These are phyloP conservation scores for Hyposoter didymator DNA, from an alignment of 2,888 invertebrate species.

Conservation along the genomic window DNA sequence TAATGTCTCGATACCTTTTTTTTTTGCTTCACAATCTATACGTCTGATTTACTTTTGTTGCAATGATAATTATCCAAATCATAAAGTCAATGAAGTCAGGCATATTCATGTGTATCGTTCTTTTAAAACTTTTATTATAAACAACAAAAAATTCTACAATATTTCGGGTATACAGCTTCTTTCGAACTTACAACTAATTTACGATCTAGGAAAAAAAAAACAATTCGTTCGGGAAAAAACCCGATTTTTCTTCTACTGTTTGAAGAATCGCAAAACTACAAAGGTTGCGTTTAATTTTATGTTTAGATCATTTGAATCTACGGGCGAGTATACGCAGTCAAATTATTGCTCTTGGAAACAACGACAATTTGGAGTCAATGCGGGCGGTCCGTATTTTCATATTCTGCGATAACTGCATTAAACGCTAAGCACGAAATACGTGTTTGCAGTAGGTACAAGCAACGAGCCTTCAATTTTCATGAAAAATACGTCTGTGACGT, in stretches of 20 bases:
- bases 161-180: conserved; percentile 43
- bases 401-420: neutral
- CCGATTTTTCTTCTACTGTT: conserved; percentile 15
- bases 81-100: neutral
- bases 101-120: conserved; percentile 3
- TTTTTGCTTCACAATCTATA: neutral
- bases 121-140: conserved; percentile 60
- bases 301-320: conserved; percentile 24
- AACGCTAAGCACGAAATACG: neutral
- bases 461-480: neutral
- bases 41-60: neutral
- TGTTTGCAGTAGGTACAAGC: neutral
- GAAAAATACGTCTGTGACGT: neutral
- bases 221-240: conserved; percentile 26
- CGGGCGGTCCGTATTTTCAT: neutral
- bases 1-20: conserved; percentile 7
- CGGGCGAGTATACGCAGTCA: conserved; percentile 18
- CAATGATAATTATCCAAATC: neutral
- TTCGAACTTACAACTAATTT: conserved; percentile 32
- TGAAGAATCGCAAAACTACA: conserved; percentile 23
- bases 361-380: conserved; percentile 37
- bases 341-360: conserved; percentile 62
- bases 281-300: conserved; percentile 8
- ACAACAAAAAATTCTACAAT: conserved; percentile 57
- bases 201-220: conserved; percentile 50